phyloP scores from a whole-genome alignment of 2,797 vertebrate genomes.

The Hydrocynus forskahlii region DNA sequence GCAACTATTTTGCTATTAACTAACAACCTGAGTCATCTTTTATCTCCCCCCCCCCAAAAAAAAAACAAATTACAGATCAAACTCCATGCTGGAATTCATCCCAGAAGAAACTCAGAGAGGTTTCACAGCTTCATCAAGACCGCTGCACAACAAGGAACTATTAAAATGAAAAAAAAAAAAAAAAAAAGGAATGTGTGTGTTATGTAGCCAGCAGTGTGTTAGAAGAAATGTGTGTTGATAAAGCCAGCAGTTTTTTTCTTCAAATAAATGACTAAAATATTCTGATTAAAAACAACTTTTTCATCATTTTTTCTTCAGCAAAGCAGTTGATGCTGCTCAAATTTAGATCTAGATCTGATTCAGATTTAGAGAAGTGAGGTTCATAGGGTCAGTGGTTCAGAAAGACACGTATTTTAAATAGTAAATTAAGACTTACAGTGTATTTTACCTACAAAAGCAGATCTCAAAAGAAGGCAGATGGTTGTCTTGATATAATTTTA shows the following conservation, averaged over 20 bases:
- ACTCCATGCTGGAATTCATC: background rate
- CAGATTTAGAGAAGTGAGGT: background rate
- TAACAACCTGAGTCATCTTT: background rate
- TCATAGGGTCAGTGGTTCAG: background rate
- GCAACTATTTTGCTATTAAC: background rate
- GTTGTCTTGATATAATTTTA: no score
- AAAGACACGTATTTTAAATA: background rate
- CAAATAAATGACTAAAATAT: constrained; percentile 17
- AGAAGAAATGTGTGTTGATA: background rate
- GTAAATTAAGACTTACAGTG: no score
- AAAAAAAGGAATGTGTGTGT: background rate
- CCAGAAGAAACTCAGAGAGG: background rate
- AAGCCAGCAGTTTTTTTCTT: background rate
- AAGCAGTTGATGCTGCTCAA: background rate
- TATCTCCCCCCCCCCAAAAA: background rate
- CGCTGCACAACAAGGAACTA: background rate
- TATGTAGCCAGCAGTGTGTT: background rate
- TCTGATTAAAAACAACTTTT: background rate
- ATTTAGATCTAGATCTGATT: no score
- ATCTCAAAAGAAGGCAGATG: no score
- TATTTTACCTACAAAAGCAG: no score
- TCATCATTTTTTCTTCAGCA: background rate
- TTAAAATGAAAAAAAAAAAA: background rate
- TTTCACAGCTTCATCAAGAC: background rate
- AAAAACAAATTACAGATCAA: background rate